Evolutionary conservation across 2,113 vertebrate genomes (phyloP).

Genomic region (Brachypodius melanocephalos): DNA sequence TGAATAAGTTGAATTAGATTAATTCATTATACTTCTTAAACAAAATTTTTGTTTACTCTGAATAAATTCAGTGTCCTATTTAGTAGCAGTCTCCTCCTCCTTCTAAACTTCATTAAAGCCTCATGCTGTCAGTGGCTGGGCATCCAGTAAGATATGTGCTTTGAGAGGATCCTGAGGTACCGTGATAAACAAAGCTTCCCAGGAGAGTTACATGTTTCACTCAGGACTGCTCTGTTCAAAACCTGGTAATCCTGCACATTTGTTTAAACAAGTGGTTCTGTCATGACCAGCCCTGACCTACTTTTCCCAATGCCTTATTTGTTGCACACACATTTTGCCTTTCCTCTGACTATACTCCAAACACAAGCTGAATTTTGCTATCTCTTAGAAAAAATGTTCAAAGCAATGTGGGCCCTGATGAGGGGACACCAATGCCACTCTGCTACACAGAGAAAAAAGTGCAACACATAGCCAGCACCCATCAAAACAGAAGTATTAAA

Average conservation of each 20-base stretch:
- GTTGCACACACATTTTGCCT: neutral
- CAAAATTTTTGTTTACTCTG: neutral
- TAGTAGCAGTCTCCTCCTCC: neutral
- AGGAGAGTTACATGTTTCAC: neutral
- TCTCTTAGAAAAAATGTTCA: neutral
- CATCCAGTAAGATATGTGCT: neutral
- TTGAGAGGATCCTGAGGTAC: neutral
- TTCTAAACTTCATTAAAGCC: neutral
- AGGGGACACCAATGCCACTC: neutral
- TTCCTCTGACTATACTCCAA: neutral
- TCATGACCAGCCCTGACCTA: conserved; percentile 15
- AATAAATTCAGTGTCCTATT: neutral
- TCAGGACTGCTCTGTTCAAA: neutral
- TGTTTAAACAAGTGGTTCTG: neutral
- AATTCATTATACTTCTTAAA: neutral
- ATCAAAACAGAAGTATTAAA: neutral
- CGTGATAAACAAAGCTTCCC: neutral
- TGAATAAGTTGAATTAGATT: neutral
- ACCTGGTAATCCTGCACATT: conserved; percentile 7
- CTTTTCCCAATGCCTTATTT: neutral
- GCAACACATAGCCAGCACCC: neutral
- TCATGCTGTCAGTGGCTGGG: neutral
- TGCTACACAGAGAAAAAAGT: neutral
- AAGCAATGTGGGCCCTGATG: neutral
- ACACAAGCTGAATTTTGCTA: neutral